Percentiles rank a stretch among this genome's conserved stretches.
phyloP scores from a whole-genome alignment of 2,113 vertebrate species.

The Haliaeetus leucogaster region DNA sequence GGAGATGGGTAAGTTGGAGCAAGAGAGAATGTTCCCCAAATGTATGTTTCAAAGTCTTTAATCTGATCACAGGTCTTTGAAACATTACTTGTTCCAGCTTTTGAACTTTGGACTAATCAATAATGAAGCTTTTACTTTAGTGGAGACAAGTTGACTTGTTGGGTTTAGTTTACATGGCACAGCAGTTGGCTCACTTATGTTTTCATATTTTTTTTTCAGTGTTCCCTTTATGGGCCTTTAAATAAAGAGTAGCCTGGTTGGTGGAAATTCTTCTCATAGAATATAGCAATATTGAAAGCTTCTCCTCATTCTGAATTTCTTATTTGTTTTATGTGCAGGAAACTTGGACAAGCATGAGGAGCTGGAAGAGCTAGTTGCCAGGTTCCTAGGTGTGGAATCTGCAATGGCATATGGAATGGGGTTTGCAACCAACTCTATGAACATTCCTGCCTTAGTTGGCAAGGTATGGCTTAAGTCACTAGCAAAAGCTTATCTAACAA shows the following conservation, averaged over 20 bases:
- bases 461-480: slow-evolving; percentile 79
- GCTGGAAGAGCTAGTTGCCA: slow-evolving; percentile 86
- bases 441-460: slow-evolving; percentile 92
- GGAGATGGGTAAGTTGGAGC: slow-evolving; percentile 85
- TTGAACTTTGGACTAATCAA: not conserved
- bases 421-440: slow-evolving; percentile 98
- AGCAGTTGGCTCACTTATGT: not conserved
- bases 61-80: not conserved
- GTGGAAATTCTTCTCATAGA: not conserved
- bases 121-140: not conserved
- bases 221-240: not conserved
- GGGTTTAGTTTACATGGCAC: not conserved
- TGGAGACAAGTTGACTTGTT: not conserved
- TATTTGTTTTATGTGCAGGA: slow-evolving; percentile 73
- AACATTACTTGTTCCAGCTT: not conserved
- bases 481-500: not conserved
- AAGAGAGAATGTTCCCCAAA: not conserved
- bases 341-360: slow-evolving; percentile 93
- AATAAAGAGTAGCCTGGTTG: not conserved
- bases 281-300: not conserved
- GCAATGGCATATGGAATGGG: slow-evolving; percentile 96
- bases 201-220: not conserved
- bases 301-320: slow-evolving; percentile 3
- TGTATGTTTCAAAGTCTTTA: not conserved
- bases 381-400: slow-evolving; percentile 92